Percentiles rank a stretch among this genome's conserved stretches.
Evolutionary conservation across 2,113 vertebrate genomes (phyloP).

Genomic region (Polyodon spathula): DNA sequence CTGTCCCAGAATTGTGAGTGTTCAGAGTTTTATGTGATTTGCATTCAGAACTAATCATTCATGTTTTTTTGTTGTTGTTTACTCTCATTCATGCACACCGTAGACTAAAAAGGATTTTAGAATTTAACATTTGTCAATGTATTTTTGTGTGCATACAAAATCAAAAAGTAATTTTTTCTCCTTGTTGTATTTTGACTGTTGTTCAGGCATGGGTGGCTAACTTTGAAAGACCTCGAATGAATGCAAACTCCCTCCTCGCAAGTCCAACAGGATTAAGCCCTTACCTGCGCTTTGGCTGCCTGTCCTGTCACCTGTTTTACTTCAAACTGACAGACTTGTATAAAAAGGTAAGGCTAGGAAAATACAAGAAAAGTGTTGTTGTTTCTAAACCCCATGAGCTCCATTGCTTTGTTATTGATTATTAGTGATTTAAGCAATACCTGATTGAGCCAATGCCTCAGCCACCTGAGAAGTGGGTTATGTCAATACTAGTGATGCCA

Average conservation of each 20-base stretch:
- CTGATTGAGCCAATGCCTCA: too few relatives aligned
- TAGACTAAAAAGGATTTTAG: too few relatives aligned
- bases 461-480: too few relatives aligned
- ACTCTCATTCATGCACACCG: too few relatives aligned
- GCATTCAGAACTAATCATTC: too few relatives aligned
- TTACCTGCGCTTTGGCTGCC: constrained; percentile 88
- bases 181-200: neutral
- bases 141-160: too few relatives aligned
- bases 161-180: neutral
- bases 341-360: constrained; percentile 66
- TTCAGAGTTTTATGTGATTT: too few relatives aligned
- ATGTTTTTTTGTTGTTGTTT: too few relatives aligned
- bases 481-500: too few relatives aligned
- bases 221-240: constrained; percentile 90
- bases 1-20: too few relatives aligned
- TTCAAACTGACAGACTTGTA: constrained; percentile 91
- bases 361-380: neutral
- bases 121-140: too few relatives aligned
- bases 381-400: neutral
- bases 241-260: constrained; percentile 83
- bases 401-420: neutral
- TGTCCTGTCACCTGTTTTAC: constrained; percentile 90
- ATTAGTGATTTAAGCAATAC: too few relatives aligned
- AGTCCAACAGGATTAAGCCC: constrained; percentile 89
- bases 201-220: constrained; percentile 90